phyloP scores from a whole-genome alignment of 2,113 vertebrate species.

The Catharus minimus region DNA sequence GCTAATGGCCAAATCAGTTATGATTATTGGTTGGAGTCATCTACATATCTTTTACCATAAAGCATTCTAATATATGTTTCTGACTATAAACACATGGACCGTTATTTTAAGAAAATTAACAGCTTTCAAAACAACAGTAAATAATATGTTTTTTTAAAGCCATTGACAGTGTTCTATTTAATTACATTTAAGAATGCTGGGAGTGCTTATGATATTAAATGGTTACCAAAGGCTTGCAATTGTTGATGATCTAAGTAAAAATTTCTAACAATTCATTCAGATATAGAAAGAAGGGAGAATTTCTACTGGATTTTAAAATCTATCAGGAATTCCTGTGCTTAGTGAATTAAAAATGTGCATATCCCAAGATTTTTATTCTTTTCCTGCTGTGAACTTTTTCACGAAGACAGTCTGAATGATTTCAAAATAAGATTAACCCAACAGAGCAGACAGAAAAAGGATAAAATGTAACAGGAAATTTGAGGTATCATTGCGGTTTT shows the following conservation, averaged over 20 bases:
- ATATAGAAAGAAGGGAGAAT: neutral
- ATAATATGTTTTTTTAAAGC: neutral
- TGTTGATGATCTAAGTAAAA: neutral
- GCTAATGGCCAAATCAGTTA: slow-evolving; percentile 47
- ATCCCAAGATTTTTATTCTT: neutral
- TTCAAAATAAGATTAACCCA: neutral
- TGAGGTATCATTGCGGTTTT: neutral
- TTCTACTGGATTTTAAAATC: neutral
- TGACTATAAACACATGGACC: neutral
- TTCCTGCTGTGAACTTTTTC: neutral
- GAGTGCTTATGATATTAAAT: neutral
- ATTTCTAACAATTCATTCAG: neutral
- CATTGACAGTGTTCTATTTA: neutral
- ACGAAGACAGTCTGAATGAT: neutral
- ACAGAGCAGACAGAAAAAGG: neutral
- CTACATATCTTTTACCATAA: neutral
- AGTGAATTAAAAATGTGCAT: neutral
- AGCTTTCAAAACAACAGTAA: neutral
- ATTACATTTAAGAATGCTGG: neutral
- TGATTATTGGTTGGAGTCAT: slow-evolving; percentile 35
- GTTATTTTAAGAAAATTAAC: slow-evolving; percentile 19
- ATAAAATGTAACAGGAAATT: neutral
- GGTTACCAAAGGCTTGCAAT: neutral
- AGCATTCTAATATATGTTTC: neutral
- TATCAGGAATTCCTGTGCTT: neutral